Evolutionary conservation across 2,797 vertebrate genomes (phyloP), one percentile per base, ranked within the genome.

Genomic region (Aplochiton taeniatus): DNA sequence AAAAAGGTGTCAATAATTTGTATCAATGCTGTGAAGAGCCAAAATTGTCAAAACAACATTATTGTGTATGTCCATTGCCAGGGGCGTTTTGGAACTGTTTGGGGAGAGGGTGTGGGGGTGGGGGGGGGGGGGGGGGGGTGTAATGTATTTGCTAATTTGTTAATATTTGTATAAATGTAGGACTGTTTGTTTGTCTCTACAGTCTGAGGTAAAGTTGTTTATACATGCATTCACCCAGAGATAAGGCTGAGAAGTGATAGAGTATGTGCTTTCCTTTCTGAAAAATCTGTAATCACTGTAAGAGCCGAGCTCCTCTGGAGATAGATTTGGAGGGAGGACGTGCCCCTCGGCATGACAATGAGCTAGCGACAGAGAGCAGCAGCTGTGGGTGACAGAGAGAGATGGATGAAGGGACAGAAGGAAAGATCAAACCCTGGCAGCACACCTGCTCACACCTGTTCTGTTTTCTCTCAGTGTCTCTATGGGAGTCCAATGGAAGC

Each of bases 391-490:
- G 83, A 85, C 81, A 79, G 69, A 78, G 68, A 77, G 72, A 82
- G 83, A 81, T 78, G 79, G 85, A 80, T 77, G 77, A 77, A 69
- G 77, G 63, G 56, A 68, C 52, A 70, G 57, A n/a, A 16, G 61
- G 54, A 19, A 70, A 82, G 76, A 75, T 86, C 80, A 83, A 87
- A 86, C 73, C 74, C 64, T 62, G 61, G 49, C 65, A 58, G 60
- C 75, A 60, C 81, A 85, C 76, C 83, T 87, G 85, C 81, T 78
- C 80, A 70, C 83, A 87, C 84, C 87, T 90, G 85, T 81, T 83
- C 66, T 4, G 56, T 11, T 10, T 62, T 67, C 67, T 69, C 73
- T 79, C 64, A 75, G 83, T 75, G 70, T 65, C 63, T 45, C 63
- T 72, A 62, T 79, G 76, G 54, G 19, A 74, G 51, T 45, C 17